Base-by-base conservation (phyloP, 2,113 vertebrate genomes). In the Oncorhynchus keta region DNA sequence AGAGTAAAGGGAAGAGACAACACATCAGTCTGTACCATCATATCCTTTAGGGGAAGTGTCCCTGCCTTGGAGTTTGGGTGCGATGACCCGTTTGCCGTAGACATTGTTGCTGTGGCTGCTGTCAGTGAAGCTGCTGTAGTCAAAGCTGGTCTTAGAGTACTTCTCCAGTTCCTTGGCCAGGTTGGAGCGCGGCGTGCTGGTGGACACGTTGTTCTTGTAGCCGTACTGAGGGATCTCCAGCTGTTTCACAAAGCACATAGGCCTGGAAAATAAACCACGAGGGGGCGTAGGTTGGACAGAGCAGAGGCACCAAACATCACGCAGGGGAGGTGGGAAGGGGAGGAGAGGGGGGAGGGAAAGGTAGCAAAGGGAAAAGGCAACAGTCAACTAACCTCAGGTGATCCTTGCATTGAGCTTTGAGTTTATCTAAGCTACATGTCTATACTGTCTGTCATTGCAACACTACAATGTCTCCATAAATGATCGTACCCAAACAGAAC, bases 101-200 rank as follows among this genome's bases (percentile, higher is more conserved):
- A 96, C 92, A 83, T 97, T 95, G 95, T 90, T 95, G 95, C 95
- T 96, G 84, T 94, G 96, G 92, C 90, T 72, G 26, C 91, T 94
- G 96, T 92, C 90, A 68, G 26, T 91, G 89, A 92, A 92, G 78
- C 87, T 93, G 94, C 92, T 96, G 95, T 98, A 99, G 90, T 99
- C 98, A 80, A 99, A 99, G 86, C 95, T 96, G 87, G 96, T 98
- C 96, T 99, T 99, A 95, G 98, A 99, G 89, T 99, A 99, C 92
- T 99, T 99, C 96, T 99, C 98, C 91, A 99, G 95, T 95, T 99
- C 98, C 94, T 98, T 99, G 94, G 98, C 98, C 95, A 99, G 94
- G 95, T 99, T 99, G 94, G 98, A 99, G 93, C 97, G 97, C 55
- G 98, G 97, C 82, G 98, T 99, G 88, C 96, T 96, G 85, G 96